Percentiles rank a stretch among this genome's conserved stretches.
These are phyloP conservation scores for Hydropsyche betteni DNA, from an alignment of 2,888 invertebrate genomes.

Conservation along the genomic window DNA sequence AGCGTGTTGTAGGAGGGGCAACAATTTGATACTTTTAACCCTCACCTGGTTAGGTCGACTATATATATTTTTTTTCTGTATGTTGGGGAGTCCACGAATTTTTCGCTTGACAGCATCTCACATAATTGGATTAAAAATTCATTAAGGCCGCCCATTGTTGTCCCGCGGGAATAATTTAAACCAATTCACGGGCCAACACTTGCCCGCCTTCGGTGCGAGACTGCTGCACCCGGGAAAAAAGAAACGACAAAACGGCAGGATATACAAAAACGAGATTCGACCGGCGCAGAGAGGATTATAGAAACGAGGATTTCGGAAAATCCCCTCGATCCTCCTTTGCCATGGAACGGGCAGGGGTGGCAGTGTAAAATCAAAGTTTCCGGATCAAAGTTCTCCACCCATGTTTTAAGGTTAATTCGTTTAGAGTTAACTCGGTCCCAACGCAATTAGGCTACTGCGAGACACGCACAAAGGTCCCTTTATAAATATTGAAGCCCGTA, in stretches of 20 bases:
- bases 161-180: constrained; percentile 66
- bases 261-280: constrained; percentile 16
- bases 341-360: too few species aligned
- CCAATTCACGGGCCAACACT: constrained; percentile 63
- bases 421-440: constrained; percentile 31
- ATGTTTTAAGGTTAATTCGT: constrained; percentile 28
- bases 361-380: constrained; percentile 25
- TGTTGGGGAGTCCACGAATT: constrained; percentile 55
- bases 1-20: not conserved
- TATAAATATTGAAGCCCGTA: constrained; percentile 28
- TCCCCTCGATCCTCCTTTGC: not conserved
- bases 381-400: constrained; percentile 13
- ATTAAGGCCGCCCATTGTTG: constrained; percentile 62
- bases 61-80: constrained; percentile 21
- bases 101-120: constrained; percentile 60
- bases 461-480: constrained; percentile 27
- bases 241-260: not conserved
- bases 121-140: constrained; percentile 69
- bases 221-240: not conserved
- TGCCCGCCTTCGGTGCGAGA: constrained; percentile 51
- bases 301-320: not conserved
- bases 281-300: not conserved
- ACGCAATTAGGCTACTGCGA: constrained; percentile 29
- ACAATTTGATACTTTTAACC: constrained; percentile 38
- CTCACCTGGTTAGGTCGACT: constrained; percentile 39